A percentile compares a stretch with the other conserved stretches of the same genome.
Evolutionary conservation across 2,888 invertebrate genomes (phyloP).

Genomic region (Dusona sp.): DNA sequence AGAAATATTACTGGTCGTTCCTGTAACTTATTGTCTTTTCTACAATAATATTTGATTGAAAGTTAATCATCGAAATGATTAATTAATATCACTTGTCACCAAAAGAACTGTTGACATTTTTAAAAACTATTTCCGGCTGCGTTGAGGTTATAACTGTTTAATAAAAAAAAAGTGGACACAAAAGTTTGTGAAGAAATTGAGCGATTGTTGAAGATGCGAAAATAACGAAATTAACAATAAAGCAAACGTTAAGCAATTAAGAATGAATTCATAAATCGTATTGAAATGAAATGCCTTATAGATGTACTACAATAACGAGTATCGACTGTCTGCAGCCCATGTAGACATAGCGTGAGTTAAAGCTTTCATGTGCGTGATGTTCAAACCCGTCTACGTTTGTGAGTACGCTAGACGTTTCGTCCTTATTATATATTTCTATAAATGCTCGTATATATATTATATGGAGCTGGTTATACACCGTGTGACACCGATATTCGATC

Average conservation of each 20-base stretch:
- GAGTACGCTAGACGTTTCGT: constrained; percentile 49
- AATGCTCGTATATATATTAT: constrained; percentile 14
- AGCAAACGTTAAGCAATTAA: neutral
- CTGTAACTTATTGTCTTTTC: neutral
- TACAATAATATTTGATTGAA: neutral
- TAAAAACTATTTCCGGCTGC: neutral
- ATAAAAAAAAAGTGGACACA: neutral
- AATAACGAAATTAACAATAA: neutral
- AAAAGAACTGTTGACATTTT: neutral
- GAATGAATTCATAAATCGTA: neutral
- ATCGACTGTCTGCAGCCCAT: neutral
- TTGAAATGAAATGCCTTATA: constrained; percentile 9
- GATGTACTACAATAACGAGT: constrained; percentile 6
- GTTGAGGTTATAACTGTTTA: neutral
- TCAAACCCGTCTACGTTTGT: constrained; percentile 32
- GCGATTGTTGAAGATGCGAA: neutral
- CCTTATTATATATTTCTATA: constrained; percentile 35
- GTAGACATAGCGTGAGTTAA: constrained; percentile 29
- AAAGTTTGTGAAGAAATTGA: neutral
- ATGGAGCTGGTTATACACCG: constrained; percentile 8
- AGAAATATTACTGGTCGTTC: constrained; percentile 2
- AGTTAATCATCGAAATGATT: neutral
- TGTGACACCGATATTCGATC: constrained; percentile 29
- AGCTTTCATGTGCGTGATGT: constrained; percentile 38
- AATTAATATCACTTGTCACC: neutral